Conservation (phyloP, 2,113 vertebrate species). For the Terrapene triunguis region DNA sequence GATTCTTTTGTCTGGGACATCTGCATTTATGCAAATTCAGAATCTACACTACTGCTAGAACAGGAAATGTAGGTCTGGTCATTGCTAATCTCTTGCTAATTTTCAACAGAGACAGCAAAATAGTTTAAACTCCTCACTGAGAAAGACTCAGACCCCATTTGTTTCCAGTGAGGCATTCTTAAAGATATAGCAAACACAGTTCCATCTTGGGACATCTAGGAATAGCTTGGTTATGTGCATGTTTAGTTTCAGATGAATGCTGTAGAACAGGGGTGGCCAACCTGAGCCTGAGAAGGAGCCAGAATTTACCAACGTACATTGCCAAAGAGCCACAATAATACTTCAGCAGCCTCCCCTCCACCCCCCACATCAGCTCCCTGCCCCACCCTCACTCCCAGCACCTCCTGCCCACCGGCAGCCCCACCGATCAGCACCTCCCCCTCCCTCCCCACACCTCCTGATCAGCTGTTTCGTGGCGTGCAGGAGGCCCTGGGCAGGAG, state of each 20-base stretch:
- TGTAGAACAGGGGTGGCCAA: background rate
- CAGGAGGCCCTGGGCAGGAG: no score
- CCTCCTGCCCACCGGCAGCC: no score
- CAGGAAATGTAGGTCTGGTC: background rate
- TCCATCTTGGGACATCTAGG: background rate
- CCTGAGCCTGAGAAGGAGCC: no score
- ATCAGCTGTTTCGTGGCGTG: no score
- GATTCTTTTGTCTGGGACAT: constrained; percentile 44
- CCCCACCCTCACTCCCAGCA: no score
- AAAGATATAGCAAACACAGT: constrained; percentile 9
- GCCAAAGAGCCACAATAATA: no score
- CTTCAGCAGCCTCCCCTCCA: no score
- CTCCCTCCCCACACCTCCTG: no score
- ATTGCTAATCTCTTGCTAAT: constrained; percentile 20
- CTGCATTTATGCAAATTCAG: constrained; percentile 6
- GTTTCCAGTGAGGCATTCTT: background rate
- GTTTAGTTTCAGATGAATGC: background rate
- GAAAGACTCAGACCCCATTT: constrained; percentile 25
- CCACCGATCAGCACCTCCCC: no score
- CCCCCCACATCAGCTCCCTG: no score
- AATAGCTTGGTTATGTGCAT: background rate
- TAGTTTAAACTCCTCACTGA: constrained; percentile 21
- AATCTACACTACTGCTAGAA: constrained; percentile 20
- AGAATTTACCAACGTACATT: no score
- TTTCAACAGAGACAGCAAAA: constrained; percentile 18